Base-by-base conservation (phyloP, 2,888 invertebrate genomes). In the Tetanocera ferruginea region DNA sequence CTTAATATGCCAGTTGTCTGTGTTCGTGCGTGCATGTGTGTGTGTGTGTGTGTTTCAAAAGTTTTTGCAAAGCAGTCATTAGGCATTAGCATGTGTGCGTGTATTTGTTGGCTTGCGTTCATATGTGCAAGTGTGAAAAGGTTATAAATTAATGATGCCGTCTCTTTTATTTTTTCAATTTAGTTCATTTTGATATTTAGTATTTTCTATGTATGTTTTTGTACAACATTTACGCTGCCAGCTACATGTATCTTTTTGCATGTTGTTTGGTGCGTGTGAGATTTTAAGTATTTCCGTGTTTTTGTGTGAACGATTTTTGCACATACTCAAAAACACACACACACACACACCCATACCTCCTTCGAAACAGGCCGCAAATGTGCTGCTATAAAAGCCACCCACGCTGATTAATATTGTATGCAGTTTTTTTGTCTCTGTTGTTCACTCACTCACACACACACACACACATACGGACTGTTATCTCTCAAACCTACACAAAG, bases 1-100 rank as follows among this genome's bases (percentile, higher is more conserved):
- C 64, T 51, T 62, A 69, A 72, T 64, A 25, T 71, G 64, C 25
- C 31, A 76, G 66, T 60, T 52, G 34, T 51, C 66, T 76, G 60
- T 57, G 11, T 71, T 3, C 23, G 76, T 14, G 25, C 4, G 25
- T 62, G 62, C 31, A 9, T 62, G 62, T 62, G 62, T 3, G 14
- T 31, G 3, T 2, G 60, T 17, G 31, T 14, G 31, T 25, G 64
- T 64, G 28, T 28, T 23, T 5, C 25, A 2, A 14, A n/a, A 17
- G 64, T 31, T 28, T n/a, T 19, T 23, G 55, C 6, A 19, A 17
- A 23, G 55, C 23, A 23, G 55, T 55, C n/a, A 23, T 55, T n/a
- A 3, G 8, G 25, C 23, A 25, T 28, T 4, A 14, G 62, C 3
- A 23, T 62, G 55, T 55, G 23, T 55, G 55, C 19, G 28, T 28